Evolutionary conservation across 1,140 invertebrate species (phyloP), one percentile per base, ranked within the genome.

Genomic region (Physella acuta): DNA sequence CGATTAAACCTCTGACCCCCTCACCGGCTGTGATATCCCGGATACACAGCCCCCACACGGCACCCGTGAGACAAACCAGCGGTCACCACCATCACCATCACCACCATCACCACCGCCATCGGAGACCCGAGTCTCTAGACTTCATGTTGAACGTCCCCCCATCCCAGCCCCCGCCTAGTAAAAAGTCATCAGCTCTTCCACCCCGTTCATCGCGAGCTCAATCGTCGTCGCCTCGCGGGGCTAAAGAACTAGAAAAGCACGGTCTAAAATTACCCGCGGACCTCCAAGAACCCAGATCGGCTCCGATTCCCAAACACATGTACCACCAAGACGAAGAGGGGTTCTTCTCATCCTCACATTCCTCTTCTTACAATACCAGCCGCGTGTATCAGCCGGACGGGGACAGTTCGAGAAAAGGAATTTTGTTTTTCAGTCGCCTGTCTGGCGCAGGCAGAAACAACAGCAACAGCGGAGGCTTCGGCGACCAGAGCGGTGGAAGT

Each of bases 301-400:
- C 49, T 20, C 51, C 62, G 3, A 64, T 64, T 17, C 62, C 62
- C 2, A 24, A 31, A 17, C 62, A 64, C 34, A 14, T 64, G 1
- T 64, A 64, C 30, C 62, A 64, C 44, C 44, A 64, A 20, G 62
- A 64, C 44, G 62, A 64, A 36, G 62, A 64, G 36, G 62, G 62
- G 1, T 64, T 64, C 62, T 64, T 64, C 34, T 64, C 62, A 14
- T 64, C 62, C 39, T 5, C 30, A 17, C 28, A 1, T 28, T 51
- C 62, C 4, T 3, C 60, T 4, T 30, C 39, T 28, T 36, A 64
- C 1, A 17, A 28, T 1, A 33, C 24, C 4, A 26, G 59, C n/a
- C 36, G 17, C 34, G 16, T 26, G 3, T 30, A 16, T 2, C 24
- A 8, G 1, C 24, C 39, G 3, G 61, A 8, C 3, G 62, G 28